Percentiles rank a stretch among this genome's conserved stretches.
Conservation (phyloP, 2,113 vertebrate genomes). For the Gasterosteus aculeatus region DNA sequence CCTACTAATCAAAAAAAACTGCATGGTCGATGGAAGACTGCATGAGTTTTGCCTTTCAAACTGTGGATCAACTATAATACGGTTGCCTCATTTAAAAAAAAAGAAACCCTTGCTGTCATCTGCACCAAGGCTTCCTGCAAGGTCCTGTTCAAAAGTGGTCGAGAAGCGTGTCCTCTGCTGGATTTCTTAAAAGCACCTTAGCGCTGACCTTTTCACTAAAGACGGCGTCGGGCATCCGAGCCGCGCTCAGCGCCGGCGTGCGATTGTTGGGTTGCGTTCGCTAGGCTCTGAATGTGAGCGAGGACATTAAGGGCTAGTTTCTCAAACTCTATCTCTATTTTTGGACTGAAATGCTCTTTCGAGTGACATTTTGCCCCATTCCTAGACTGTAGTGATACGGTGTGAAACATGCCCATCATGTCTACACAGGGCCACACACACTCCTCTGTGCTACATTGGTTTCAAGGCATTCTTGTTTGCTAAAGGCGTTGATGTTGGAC, state of each 20-base stretch:
- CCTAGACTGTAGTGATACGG: slow-evolving; percentile 55
- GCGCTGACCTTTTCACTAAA: slow-evolving; percentile 50
- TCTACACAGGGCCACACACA: slow-evolving; percentile 60
- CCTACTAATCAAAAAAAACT: slow-evolving; percentile 75
- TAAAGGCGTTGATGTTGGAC: slow-evolving; percentile 47
- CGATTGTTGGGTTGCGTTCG: slow-evolving; percentile 52
- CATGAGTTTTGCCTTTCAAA: slow-evolving; percentile 84
- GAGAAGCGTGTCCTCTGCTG: slow-evolving; percentile 54
- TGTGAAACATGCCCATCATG: slow-evolving; percentile 56
- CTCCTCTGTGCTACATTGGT: slow-evolving; percentile 50
- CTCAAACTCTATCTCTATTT: slow-evolving; percentile 62
- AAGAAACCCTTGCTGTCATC: slow-evolving; percentile 80
- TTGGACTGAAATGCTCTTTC: slow-evolving; percentile 55
- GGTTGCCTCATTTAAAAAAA: slow-evolving; percentile 70
- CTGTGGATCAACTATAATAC: slow-evolving; percentile 74
- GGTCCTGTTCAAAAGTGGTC: slow-evolving; percentile 64
- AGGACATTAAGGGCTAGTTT: slow-evolving; percentile 75
- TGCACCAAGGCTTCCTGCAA: slow-evolving; percentile 70
- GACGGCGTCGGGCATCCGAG: slow-evolving; percentile 36
- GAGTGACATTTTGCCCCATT: slow-evolving; percentile 47
- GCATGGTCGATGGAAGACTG: slow-evolving; percentile 83
- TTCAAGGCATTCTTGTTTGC: slow-evolving; percentile 58
- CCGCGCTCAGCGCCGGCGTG: slow-evolving; percentile 29
- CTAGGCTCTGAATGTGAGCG: slow-evolving; percentile 59
- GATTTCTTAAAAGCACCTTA: slow-evolving; percentile 69